These are phyloP conservation scores for Brachionus angularis DNA, from an alignment of 1,140 invertebrate genomes.

Conservation along the genomic window DNA sequence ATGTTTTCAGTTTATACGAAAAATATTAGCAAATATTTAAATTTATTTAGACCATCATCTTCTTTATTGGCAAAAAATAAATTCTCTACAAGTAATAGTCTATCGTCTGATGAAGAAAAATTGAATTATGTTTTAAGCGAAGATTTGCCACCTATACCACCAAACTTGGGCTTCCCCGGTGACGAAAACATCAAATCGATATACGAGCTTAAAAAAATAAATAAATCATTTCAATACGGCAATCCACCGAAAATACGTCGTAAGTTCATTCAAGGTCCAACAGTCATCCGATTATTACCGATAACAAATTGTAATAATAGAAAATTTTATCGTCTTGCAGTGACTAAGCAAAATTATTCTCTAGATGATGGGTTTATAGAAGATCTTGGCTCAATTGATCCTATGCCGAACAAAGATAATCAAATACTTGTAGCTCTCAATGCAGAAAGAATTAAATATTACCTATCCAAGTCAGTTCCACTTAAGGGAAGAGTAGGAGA, in stretches of 20 bases:
- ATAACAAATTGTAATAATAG: constrained; percentile 38
- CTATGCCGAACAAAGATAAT: constrained; percentile 38
- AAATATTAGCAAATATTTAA: no score
- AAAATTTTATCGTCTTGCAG: constrained; percentile 30
- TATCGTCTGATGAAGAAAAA: not conserved
- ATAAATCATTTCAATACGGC: constrained; percentile 35
- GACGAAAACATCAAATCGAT: constrained; percentile 20
- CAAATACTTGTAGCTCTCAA: constrained; percentile 39
- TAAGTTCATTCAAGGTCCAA: not conserved
- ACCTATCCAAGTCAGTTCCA: not conserved
- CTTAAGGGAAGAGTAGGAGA: constrained; percentile 12
- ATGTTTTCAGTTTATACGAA: no score
- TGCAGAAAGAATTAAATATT: constrained; percentile 39
- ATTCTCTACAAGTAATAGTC: not conserved
- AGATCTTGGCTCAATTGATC: constrained; percentile 36
- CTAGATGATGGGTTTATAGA: constrained; percentile 23
- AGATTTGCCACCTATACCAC: constrained; percentile 19
- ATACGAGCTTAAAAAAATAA: constrained; percentile 42
- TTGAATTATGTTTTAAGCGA: constrained; percentile 18
- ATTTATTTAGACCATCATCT: no score
- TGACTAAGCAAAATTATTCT: constrained; percentile 5
- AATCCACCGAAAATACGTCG: not conserved
- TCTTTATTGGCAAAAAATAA: not conserved
- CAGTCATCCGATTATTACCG: constrained; percentile 30
- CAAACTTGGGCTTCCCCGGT: constrained; percentile 32